phyloP scores from a whole-genome alignment of 2,797 vertebrate species.

The Brachymystax lenok region DNA sequence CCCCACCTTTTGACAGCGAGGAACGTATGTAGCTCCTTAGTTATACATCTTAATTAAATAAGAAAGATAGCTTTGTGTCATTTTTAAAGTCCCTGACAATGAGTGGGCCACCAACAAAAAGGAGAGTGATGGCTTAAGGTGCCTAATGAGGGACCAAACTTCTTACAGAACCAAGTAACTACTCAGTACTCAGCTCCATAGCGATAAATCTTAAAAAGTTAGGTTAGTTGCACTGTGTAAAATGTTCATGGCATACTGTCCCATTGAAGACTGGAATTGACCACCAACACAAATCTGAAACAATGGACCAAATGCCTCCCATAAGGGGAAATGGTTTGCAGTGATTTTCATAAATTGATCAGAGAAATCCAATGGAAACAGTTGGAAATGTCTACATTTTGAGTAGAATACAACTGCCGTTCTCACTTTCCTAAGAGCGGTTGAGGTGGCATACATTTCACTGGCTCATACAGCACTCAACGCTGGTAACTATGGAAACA shows the following conservation, averaged over 20 bases:
- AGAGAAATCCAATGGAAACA: not conserved
- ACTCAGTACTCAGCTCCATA: not conserved
- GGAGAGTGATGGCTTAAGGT: not conserved
- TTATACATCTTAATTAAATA: too few relatives aligned
- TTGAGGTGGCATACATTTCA: constrained; percentile 52
- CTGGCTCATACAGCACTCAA: constrained; percentile 44
- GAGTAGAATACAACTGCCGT: constrained; percentile 32
- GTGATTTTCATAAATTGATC: constrained; percentile 6
- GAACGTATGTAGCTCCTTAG: not conserved
- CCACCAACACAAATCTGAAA: not conserved
- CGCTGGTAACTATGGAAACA: constrained; percentile 69
- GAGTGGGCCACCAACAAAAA: too few relatives aligned
- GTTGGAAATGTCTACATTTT: constrained; percentile 21
- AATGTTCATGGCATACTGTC: not conserved
- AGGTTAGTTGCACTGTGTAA: not conserved
- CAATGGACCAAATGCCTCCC: not conserved
- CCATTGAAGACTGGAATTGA: not conserved
- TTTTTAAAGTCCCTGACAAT: too few relatives aligned
- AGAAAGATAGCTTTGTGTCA: too few relatives aligned
- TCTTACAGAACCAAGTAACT: not conserved
- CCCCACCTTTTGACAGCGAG: constrained; percentile 44
- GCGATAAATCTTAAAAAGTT: not conserved
- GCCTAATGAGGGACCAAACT: not conserved
- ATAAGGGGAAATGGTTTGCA: not conserved
- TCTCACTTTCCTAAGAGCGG: constrained; percentile 21